Base-by-base conservation (phyloP, 92 coral and sea anemone species). In the Ricordea florida region DNA sequence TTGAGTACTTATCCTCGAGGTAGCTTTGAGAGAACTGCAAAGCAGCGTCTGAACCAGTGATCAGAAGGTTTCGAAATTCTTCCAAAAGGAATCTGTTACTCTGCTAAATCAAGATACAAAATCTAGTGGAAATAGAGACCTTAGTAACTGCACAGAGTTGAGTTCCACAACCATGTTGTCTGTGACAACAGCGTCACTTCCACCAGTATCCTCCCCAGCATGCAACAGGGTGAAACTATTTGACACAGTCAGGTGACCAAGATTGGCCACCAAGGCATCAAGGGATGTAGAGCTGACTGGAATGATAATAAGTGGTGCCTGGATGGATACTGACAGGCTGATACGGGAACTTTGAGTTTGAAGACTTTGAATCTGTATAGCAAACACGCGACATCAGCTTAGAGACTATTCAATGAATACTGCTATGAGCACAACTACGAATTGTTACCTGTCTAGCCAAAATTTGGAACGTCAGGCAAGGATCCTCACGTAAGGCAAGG, bases 91-190 rank as follows among this genome's bases (percentile, higher is more conserved):
- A n/a, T n/a, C n/a, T n/a, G n/a, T n/a, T n/a, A n/a, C n/a, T n/a
- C n/a, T n/a, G n/a, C n/a, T n/a, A n/a, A n/a, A n/a, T n/a, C n/a
- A n/a, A n/a, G n/a, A n/a, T n/a, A n/a, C n/a, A n/a, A n/a, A n/a
- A n/a, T n/a, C n/a, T n/a, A n/a, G n/a, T n/a, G n/a, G n/a, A 11
- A 26, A 11, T n/a, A 16, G 86, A 15, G 51, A 94, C 98, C 93
- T 90, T 13, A 83, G 78, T 18, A 94, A 79, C 70, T 94, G 93
- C 1, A 94, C 97, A 27, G 98, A 94, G 32, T 82, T 86, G 18
- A 94, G 82, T 25, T 92, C 84, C 22, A 94, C 98, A 37, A 81
- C 83, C 97, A 91, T 94, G 31, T 85, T 85, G 57, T 94, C 98
- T 4, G 88, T 88, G 8, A 94, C 83, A 47, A 86, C 98, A 27